phyloP scores from a whole-genome alignment of 2,797 vertebrate species.

The Masticophis lateralis region DNA sequence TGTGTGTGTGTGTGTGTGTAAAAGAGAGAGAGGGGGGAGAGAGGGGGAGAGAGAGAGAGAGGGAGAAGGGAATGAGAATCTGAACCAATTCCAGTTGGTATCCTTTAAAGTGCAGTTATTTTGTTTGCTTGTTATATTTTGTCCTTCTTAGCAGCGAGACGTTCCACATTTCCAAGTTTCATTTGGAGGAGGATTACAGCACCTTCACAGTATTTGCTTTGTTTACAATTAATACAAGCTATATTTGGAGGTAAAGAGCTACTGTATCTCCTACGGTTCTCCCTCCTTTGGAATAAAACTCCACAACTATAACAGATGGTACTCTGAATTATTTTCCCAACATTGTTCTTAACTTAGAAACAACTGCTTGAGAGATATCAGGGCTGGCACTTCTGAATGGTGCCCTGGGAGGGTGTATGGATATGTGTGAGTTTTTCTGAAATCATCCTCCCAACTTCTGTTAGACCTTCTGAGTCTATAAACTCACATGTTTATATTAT shows the following conservation, averaged over 20 bases:
- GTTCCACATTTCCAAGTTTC: not conserved
- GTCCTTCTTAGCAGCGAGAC: not conserved
- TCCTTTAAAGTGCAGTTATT: not conserved
- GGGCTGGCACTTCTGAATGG: not conserved
- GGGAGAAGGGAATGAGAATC: not conserved
- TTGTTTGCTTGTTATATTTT: not conserved
- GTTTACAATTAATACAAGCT: not conserved
- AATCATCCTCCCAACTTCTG: not conserved
- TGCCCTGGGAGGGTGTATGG: not conserved
- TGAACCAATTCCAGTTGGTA: not conserved
- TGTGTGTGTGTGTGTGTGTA: too few relatives aligned
- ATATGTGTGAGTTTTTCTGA: not conserved
- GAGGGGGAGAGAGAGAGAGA: too few relatives aligned
- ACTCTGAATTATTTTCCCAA: not conserved
- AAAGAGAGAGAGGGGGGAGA: not conserved
- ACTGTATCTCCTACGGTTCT: not conserved
- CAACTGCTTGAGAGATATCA: not conserved
- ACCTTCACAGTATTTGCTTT: not conserved
- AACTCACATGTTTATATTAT: not conserved
- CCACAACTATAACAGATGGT: not conserved
- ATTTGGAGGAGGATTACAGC: not conserved
- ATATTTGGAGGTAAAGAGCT: not conserved
- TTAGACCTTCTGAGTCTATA: not conserved
- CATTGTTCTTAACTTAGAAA: not conserved
- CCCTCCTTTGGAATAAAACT: not conserved